Evolutionary conservation across 2,113 vertebrate species (phyloP), one percentile per base, ranked within the genome.

Genomic region (Cynopterus brachyotis): DNA sequence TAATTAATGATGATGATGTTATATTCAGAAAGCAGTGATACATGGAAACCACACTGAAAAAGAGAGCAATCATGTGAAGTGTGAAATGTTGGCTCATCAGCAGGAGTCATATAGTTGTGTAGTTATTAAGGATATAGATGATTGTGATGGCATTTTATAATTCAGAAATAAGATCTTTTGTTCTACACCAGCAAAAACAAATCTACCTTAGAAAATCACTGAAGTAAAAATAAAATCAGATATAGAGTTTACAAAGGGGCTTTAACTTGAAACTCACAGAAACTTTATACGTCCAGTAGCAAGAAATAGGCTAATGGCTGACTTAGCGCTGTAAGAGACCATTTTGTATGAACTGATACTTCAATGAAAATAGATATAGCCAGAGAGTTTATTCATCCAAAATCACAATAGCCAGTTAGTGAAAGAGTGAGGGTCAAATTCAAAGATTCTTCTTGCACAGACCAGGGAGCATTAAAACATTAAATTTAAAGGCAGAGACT

Each of bases 1-100:
- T 45, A 90, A 96, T 94, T 73, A 96, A 80, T 82, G 70, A 80
- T 60, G 30, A 83, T 91, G 45, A 84, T 91, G 73, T 89, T 67
- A 80, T 73, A 82, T 73, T 91, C 55, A 78, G 47, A 91, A 67
- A 92, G 26, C 32, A 57, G 40, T 62, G n/a, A 73, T 55, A 62
- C 10, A 24, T 28, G n/a, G 59, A 88, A 83, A 5, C 50, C 35
- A 50, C n/a, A 13, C 19, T 81, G 81, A 85, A 66, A 76, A 88
- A 37, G 28, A 81, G 12, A 83, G 16, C 60, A 76, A 85, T 78
- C 50, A 59, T 24, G 37, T 40, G 45, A 62, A 96, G 47, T 50
- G 42, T 89, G 32, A 95, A 90, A 55, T 57, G 45, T 90, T 80
- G 81, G 8, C 6, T 91, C 53, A n/a, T 45, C 59, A 42, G 40